A percentile compares a stretch with the other conserved stretches of the same genome.
phyloP scores from a whole-genome alignment of 2,888 invertebrate genomes.

The Tetheella fluctuosa region DNA sequence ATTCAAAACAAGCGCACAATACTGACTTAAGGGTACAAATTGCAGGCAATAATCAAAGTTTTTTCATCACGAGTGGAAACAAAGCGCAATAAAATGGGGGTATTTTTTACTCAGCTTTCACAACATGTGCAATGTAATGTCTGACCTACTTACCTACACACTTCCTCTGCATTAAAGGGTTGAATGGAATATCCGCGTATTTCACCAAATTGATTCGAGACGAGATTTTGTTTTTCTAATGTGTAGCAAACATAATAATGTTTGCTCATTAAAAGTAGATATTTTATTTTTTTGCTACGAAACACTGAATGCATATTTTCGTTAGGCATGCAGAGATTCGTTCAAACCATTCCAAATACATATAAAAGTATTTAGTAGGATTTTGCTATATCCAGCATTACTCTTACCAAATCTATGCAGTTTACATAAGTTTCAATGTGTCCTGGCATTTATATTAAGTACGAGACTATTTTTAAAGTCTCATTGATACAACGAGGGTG shows the following conservation, averaged over 20 bases:
- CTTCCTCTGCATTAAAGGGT: constrained; percentile 80
- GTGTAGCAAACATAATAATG: no score
- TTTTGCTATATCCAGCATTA: no score
- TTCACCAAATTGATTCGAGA: constrained; percentile 45
- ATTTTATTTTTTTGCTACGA: no score
- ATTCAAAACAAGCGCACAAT: constrained; percentile 44
- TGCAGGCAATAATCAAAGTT: constrained; percentile 79
- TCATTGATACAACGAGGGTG: constrained; percentile 18
- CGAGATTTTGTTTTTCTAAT: constrained; percentile 46
- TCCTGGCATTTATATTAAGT: constrained; percentile 25
- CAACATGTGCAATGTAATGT: constrained; percentile 81
- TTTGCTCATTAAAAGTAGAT: no score
- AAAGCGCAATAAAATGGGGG: constrained; percentile 72
- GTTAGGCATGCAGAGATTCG: no score
- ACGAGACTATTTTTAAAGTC: constrained; percentile 25
- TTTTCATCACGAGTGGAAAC: constrained; percentile 67
- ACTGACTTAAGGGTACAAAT: constrained; percentile 71
- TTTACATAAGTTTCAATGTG: constrained; percentile 13
- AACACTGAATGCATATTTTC: no score
- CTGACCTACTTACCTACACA: constrained; percentile 80
- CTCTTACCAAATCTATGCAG: no score
- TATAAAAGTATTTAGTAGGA: no score
- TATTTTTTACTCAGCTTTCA: constrained; percentile 79
- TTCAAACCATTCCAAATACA: no score
- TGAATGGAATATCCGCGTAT: constrained; percentile 74